Conservation (phyloP, 2,113 vertebrate species). For the Rhipidura dahli region DNA sequence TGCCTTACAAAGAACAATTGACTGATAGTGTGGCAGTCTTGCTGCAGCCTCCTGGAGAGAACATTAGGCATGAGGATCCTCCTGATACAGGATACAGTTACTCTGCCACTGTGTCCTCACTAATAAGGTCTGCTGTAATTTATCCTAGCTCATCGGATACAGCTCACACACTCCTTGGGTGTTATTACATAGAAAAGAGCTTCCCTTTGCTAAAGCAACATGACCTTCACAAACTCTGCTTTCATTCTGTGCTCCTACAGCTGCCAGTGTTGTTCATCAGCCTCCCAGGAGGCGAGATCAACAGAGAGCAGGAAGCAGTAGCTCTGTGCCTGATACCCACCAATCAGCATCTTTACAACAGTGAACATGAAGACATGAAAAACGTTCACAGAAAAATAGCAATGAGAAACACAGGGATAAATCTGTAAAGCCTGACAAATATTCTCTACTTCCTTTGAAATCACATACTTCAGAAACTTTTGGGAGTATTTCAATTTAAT, state of each 20-base stretch:
- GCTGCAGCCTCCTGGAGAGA: background rate
- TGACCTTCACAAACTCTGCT: background rate
- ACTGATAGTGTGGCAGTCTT: background rate
- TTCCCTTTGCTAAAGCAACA: background rate
- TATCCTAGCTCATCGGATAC: background rate
- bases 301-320: background rate
- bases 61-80: background rate
- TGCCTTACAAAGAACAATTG: background rate
- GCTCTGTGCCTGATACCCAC: background rate
- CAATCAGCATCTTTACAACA: background rate
- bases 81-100: rapidly evolving
- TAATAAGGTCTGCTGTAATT: background rate
- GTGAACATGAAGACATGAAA: background rate
- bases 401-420: background rate
- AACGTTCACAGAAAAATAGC: background rate
- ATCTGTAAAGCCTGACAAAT: background rate
- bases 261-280: background rate
- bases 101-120: background rate
- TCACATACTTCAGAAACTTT: background rate
- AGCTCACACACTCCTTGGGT: background rate
- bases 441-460: background rate
- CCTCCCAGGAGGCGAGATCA: background rate
- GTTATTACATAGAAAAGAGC: background rate
- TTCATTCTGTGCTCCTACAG: background rate
- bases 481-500: background rate